These are phyloP conservation scores for Australoheros scitulus DNA, from an alignment of 2,113 vertebrate species.

Conservation along the genomic window DNA sequence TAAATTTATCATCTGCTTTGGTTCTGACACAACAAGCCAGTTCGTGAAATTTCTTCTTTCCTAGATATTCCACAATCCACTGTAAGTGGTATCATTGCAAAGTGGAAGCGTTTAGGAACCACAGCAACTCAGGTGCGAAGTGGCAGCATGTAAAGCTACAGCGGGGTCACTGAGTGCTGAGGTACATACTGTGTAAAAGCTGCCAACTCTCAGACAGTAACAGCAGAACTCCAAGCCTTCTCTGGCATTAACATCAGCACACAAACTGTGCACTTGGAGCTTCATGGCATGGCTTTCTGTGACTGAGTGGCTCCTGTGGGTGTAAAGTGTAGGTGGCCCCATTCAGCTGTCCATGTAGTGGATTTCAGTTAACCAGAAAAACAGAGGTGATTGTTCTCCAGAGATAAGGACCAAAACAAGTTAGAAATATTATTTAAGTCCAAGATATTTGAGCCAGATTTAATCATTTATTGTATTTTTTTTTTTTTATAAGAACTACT, in stretches of 20 bases:
- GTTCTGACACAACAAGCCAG: neutral
- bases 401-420: neutral
- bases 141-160: fast-evolving
- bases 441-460: neutral
- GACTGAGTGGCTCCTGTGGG: neutral
- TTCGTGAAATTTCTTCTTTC: too few species aligned
- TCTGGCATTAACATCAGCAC: neutral
- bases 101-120: neutral
- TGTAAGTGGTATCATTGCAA: neutral
- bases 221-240: fast-evolving
- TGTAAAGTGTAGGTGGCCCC: neutral
- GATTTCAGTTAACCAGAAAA: neutral
- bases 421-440: neutral
- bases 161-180: neutral
- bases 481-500: neutral
- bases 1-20: neutral
- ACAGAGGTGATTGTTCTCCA: fast-evolving
- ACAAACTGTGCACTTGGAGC: neutral
- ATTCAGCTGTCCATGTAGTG: fast-evolving
- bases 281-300: neutral
- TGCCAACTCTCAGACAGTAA: neutral
- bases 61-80: too few species aligned
- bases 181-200: neutral
- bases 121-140: neutral
- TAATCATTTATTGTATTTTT: neutral